These are phyloP conservation scores for Cardiocondyla obscurior DNA, from an alignment of 1,140 invertebrate genomes.

Conservation along the genomic window DNA sequence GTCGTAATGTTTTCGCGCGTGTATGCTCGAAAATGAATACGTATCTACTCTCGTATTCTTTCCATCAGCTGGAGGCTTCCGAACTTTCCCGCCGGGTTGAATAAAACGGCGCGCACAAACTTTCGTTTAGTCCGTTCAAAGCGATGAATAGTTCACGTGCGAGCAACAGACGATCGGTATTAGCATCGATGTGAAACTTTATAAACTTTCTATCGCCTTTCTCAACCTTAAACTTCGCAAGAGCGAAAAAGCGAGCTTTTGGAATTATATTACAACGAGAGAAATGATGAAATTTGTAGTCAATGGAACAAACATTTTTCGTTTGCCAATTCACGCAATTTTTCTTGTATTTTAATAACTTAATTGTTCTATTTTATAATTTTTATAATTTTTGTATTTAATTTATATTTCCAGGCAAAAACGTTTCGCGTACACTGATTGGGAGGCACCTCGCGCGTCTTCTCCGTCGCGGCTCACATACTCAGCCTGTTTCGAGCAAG, in stretches of 20 bases:
- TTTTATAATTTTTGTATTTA: too few relatives aligned
- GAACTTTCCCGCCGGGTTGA: conserved; percentile 14
- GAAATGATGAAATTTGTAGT: neutral
- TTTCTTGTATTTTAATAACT: neutral
- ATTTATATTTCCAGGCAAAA: too few relatives aligned
- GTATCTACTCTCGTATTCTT: conserved; percentile 23
- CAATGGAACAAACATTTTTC: neutral
- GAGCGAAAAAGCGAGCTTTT: neutral
- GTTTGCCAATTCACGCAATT: neutral
- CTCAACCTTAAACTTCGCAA: neutral
- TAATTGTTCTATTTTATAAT: too few relatives aligned
- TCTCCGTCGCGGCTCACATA: too few relatives aligned
- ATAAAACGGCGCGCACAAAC: conserved; percentile 9
- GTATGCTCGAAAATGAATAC: neutral
- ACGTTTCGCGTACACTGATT: too few relatives aligned
- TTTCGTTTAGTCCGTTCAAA: conserved; percentile 8
- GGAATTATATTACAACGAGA: neutral
- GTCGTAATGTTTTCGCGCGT: neutral
- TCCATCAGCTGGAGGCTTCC: neutral
- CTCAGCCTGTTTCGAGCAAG: too few relatives aligned
- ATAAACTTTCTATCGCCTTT: neutral
- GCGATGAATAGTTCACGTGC: neutral
- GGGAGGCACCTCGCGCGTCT: too few relatives aligned
- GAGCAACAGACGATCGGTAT: conserved; percentile 31
- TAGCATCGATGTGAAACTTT: conserved; percentile 31